Evolutionary conservation across 1,140 invertebrate species (phyloP), one percentile per base, ranked within the genome.

Genomic region (Ooceraea biroi): DNA sequence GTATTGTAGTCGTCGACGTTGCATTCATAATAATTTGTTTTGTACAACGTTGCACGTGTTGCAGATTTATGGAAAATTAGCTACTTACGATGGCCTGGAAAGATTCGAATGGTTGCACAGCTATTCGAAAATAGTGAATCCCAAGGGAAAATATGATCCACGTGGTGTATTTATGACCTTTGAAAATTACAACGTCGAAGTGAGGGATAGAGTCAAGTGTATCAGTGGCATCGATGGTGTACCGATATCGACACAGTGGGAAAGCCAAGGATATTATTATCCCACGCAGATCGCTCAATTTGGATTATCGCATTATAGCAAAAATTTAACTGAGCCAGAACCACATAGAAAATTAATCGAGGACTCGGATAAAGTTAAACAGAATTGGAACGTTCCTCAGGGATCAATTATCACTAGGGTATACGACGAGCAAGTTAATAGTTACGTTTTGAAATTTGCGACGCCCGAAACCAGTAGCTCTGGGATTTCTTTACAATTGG

Each of bases 241-340:
- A 10, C 98, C 99, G 0, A 96, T 99, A 50, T 99, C 98, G 1
- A 98, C 97, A 0, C 99, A 99, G 91, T 99, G 99, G 99, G 97
- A 98, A 83, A 97, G 96, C 27, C 96, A 96, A 61, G 99, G 98
- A 0, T 99, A 99, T 94, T 99, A 97, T 93, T 99, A 99, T 95
- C 98, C 99, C 0, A 99, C 99, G 1, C 99, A 99, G 95, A 99
- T 99, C 85, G 98, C 99, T 4, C 99, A 99, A 93, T 99, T 98
- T 94, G 99, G 98, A 0, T 94, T 99, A 48, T 98, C 98, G 30
- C 99, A 99, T 94, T 99, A 99, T 94, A 99, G 98, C 93, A 99
- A 99, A 94, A 98, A 98, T 94, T 91, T 98, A 19, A 98, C 97
- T 0, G 97, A 98, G 89, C 96, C 97, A 0, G 96, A 97, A 88